phyloP scores from a whole-genome alignment of 1,140 invertebrate species.

The Leptopilina boulardi region DNA sequence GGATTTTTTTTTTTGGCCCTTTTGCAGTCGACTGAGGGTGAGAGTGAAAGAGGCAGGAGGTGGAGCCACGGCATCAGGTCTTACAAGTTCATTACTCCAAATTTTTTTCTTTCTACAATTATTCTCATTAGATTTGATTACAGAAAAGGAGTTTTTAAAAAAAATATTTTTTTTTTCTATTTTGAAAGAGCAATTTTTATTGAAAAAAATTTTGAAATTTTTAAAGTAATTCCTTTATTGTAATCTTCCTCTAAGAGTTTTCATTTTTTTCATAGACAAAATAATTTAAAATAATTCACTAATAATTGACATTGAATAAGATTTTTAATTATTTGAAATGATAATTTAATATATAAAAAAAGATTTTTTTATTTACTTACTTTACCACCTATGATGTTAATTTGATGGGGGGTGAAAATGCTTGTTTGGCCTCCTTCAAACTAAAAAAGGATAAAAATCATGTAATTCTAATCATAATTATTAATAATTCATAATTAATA shows the following conservation, averaged over 20 bases:
- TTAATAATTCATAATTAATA: too few species aligned
- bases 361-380: too few species aligned
- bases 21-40: conserved; percentile 49
- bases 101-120: neutral
- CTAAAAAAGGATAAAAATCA: neutral
- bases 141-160: neutral
- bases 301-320: too few species aligned
- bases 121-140: neutral
- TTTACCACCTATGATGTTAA: neutral
- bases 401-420: neutral
- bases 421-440: neutral
- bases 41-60: conserved; percentile 66
- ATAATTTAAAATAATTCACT: too few species aligned
- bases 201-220: too few species aligned
- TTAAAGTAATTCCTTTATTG: too few species aligned
- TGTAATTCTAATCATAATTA: neutral
- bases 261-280: too few species aligned
- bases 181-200: too few species aligned
- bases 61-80: conserved; percentile 60
- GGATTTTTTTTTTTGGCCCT: conserved; percentile 41
- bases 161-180: too few species aligned
- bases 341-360: neutral
- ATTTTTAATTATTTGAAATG: neutral
- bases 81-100: conserved; percentile 24
- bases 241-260: too few species aligned